Evolutionary conservation across 2,888 invertebrate species (phyloP).

Genomic region (Aproaerema taeniolella): DNA sequence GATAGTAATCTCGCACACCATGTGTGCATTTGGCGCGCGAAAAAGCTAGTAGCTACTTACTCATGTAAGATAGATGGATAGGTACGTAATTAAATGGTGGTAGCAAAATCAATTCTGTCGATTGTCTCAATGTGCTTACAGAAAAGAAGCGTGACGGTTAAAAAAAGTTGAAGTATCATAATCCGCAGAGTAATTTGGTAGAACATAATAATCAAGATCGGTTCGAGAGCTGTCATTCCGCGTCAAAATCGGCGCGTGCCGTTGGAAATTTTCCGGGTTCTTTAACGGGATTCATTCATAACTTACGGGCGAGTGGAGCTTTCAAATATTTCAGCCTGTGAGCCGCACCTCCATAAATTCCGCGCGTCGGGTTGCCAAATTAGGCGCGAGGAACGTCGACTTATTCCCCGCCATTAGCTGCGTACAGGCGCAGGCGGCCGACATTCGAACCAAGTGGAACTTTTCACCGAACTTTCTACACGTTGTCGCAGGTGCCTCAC

Average conservation of each 20-base stretch:
- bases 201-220: slow-evolving; percentile 24
- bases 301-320: slow-evolving; percentile 74
- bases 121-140: too few species aligned
- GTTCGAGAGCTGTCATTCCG: slow-evolving; percentile 27
- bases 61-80: too few species aligned
- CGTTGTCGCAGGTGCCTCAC: slow-evolving; percentile 59
- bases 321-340: slow-evolving; percentile 74
- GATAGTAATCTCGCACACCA: too few species aligned
- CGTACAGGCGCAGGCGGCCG: slow-evolving; percentile 33
- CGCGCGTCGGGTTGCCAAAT: slow-evolving; percentile 76
- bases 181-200: too few species aligned
- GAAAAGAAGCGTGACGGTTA: too few species aligned
- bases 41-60: too few species aligned
- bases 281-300: slow-evolving; percentile 77
- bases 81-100: too few species aligned
- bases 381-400: slow-evolving; percentile 71
- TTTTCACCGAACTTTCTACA: slow-evolving; percentile 56
- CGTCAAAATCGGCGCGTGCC: slow-evolving; percentile 45
- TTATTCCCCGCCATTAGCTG: slow-evolving; percentile 65
- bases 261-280: slow-evolving; percentile 75
- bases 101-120: too few species aligned
- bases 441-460: slow-evolving; percentile 30
- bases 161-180: too few species aligned
- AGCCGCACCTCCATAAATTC: slow-evolving; percentile 70
- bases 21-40: too few species aligned